Evolutionary conservation across 1,140 invertebrate genomes (phyloP).

Genomic region (Himalopsyche phryganea): DNA sequence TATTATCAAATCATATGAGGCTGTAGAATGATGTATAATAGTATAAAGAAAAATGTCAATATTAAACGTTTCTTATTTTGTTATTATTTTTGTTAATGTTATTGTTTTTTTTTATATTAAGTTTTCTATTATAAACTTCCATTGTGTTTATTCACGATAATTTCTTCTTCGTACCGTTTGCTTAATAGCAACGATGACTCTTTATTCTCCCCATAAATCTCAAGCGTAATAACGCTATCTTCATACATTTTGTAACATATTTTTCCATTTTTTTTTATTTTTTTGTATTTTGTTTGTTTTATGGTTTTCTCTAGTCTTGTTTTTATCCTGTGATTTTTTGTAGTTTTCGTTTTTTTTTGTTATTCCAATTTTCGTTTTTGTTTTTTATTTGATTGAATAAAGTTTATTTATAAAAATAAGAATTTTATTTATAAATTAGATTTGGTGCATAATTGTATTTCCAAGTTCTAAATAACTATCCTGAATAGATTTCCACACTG

Average conservation of each 20-base stretch:
- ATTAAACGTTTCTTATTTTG: background rate
- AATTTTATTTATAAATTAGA: too few species aligned
- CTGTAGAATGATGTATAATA: slow-evolving; percentile 5
- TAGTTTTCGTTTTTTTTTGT: background rate
- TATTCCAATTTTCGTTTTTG: slow-evolving; percentile 18
- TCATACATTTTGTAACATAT: background rate
- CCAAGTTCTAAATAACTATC: too few species aligned
- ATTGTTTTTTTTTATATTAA: slow-evolving; percentile 3
- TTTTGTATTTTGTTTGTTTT: slow-evolving; percentile 7
- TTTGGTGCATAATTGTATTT: too few species aligned
- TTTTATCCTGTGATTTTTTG: slow-evolving; percentile 4
- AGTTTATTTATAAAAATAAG: background rate
- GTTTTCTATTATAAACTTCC: background rate
- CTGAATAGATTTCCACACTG: too few species aligned
- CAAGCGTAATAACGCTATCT: background rate
- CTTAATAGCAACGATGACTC: slow-evolving; percentile 1
- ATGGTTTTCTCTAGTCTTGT: slow-evolving; percentile 11
- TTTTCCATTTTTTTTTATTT: background rate
- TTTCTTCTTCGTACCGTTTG: slow-evolving; percentile 4
- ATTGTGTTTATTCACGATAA: background rate
- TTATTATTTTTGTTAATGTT: background rate
- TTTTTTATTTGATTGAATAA: background rate
- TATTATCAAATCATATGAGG: background rate
- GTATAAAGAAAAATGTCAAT: background rate
- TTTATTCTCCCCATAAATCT: background rate